phyloP scores from a whole-genome alignment of 2,113 vertebrate species.

The Protobothrops mucrosquamatus region DNA sequence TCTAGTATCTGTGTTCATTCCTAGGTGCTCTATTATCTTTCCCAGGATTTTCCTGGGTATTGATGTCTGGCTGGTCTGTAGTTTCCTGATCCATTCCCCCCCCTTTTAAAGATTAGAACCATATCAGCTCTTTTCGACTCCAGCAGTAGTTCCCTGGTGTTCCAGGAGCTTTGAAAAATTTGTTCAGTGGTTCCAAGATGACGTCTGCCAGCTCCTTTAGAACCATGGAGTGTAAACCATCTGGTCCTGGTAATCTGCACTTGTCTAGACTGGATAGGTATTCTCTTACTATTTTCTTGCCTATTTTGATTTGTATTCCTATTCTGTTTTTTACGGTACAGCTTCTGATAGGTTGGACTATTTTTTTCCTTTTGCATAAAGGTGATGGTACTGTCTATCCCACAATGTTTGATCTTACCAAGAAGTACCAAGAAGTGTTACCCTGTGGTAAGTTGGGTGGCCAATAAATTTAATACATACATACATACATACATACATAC shows the following conservation, averaged over 20 bases:
- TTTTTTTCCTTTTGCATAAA: background rate
- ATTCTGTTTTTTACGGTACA: background rate
- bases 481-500: too few species aligned
- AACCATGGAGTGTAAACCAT: background rate
- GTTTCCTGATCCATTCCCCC: background rate
- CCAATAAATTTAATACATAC: background rate
- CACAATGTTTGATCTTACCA: too few species aligned
- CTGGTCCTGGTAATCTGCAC: background rate
- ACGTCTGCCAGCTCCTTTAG: background rate
- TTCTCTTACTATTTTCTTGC: background rate
- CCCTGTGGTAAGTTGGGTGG: too few species aligned
- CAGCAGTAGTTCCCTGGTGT: background rate
- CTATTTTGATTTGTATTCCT: background rate
- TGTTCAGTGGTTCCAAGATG: background rate
- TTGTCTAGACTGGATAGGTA: too few species aligned
- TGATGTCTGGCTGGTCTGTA: background rate
- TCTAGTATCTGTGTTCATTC: background rate
- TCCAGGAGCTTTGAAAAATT: background rate
- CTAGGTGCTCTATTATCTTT: background rate
- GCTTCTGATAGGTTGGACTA: background rate
- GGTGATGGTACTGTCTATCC: background rate
- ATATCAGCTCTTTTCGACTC: background rate
- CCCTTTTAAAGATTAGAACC: background rate
- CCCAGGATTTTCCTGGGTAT: background rate
- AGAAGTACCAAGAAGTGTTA: too few species aligned